Conservation (phyloP, 2,888 invertebrate species). For the Ctena decussata region DNA sequence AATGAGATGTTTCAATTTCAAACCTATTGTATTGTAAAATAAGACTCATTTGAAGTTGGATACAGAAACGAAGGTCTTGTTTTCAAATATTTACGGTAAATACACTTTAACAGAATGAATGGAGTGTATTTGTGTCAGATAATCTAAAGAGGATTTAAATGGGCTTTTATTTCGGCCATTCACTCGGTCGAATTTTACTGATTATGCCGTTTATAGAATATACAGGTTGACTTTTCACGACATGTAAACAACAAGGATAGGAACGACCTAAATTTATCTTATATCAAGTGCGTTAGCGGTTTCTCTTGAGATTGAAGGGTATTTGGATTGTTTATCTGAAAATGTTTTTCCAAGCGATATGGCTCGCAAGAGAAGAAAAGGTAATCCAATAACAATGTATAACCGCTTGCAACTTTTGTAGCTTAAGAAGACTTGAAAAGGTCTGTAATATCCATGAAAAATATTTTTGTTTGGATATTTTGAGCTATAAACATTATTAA, state of each 20-base stretch:
- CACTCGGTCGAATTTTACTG: not conserved
- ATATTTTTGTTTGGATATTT: no score
- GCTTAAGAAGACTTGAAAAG: no score
- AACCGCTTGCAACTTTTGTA: no score
- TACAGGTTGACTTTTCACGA: not conserved
- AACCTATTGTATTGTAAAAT: no score
- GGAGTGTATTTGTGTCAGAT: not conserved
- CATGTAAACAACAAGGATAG: not conserved
- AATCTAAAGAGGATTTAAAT: not conserved
- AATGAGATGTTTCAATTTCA: no score
- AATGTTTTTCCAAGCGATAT: not conserved
- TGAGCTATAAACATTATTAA: no score
- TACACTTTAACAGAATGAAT: no score
- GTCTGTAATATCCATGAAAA: no score
- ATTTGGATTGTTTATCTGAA: not conserved
- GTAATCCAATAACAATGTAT: no score
- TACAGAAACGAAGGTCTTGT: no score
- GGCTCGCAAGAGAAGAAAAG: constrained; percentile 4
- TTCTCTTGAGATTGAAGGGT: not conserved
- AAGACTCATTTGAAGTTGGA: no score
- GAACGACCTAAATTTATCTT: not conserved
- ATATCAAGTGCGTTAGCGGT: not conserved
- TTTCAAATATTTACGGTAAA: no score
- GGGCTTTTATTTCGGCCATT: not conserved
- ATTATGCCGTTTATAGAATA: not conserved